Conservation (phyloP, 2,113 vertebrate genomes). For the Uropsilus gracilis region DNA sequence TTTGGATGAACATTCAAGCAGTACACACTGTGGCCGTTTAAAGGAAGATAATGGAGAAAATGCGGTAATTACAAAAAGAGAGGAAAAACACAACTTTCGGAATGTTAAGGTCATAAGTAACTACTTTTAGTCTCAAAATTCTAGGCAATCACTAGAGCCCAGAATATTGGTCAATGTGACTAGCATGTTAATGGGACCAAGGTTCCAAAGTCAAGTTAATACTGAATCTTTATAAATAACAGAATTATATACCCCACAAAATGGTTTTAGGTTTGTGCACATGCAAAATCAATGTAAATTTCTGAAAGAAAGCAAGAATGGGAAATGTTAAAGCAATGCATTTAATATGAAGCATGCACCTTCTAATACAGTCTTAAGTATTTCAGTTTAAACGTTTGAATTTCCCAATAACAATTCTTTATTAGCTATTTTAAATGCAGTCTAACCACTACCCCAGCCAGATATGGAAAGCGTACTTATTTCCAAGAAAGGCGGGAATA, state of each 20-base stretch:
- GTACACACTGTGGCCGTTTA: slow-evolving; percentile 60
- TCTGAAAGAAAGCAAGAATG: not conserved
- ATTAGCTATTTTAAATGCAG: slow-evolving; percentile 62
- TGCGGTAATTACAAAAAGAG: not conserved
- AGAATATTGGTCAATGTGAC: not conserved
- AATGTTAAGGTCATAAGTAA: slow-evolving; percentile 42
- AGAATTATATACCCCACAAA: slow-evolving; percentile 43
- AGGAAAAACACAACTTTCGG: slow-evolving; percentile 32
- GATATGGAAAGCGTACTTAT: not conserved
- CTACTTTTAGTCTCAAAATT: slow-evolving; percentile 36
- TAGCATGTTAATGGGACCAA: not conserved
- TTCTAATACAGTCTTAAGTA: slow-evolving; percentile 66
- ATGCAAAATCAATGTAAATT: slow-evolving; percentile 46
- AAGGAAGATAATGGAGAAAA: slow-evolving; percentile 58
- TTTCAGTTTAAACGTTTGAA: slow-evolving; percentile 50
- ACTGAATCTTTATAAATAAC: slow-evolving; percentile 52
- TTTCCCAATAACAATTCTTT: slow-evolving; percentile 65
- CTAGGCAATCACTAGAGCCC: slow-evolving; percentile 1
- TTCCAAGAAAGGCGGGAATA: slow-evolving; percentile 40
- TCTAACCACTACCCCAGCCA: slow-evolving; percentile 55
- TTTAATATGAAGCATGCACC: slow-evolving; percentile 52
- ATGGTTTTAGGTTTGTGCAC: not conserved
- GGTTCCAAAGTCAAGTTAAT: slow-evolving; percentile 41
- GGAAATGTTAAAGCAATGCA: slow-evolving; percentile 71
- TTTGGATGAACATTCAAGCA: slow-evolving; percentile 63